Conservation (phyloP, 2,888 invertebrate genomes). For the Hypolimnas misippus region DNA sequence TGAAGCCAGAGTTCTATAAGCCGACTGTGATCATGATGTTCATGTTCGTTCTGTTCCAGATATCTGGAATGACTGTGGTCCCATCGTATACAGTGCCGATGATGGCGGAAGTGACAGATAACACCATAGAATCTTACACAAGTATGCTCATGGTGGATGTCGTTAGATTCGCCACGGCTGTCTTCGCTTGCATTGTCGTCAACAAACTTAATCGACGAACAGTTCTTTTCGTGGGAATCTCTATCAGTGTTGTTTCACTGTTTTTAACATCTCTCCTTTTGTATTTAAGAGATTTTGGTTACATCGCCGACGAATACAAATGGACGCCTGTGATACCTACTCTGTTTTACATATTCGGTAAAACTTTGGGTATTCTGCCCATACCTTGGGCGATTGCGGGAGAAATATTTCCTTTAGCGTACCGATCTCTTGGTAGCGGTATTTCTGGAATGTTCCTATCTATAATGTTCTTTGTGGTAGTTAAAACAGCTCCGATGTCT, state of each 20-base stretch:
- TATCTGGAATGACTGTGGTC: constrained; percentile 88
- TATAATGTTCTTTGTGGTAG: constrained; percentile 85
- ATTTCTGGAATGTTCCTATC: constrained; percentile 86
- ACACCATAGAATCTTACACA: constrained; percentile 83
- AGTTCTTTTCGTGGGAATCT: constrained; percentile 84
- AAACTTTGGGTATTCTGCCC: constrained; percentile 85
- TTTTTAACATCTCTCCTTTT: constrained; percentile 74
- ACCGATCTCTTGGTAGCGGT: constrained; percentile 86
- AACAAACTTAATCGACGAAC: constrained; percentile 85
- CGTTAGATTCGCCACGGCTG: constrained; percentile 84
- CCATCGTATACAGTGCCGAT: constrained; percentile 88
- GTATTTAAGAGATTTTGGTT: constrained; percentile 65
- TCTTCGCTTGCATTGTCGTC: constrained; percentile 84
- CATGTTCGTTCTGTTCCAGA: constrained; percentile 87
- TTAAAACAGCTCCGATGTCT: constrained; percentile 86
- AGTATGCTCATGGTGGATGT: constrained; percentile 87
- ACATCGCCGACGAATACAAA: constrained; percentile 60
- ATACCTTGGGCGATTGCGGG: constrained; percentile 90
- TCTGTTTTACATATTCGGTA: constrained; percentile 82
- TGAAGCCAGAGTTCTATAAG: constrained; percentile 82
- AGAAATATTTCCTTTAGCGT: constrained; percentile 86
- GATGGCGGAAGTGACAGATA: constrained; percentile 84
- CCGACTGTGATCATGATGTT: constrained; percentile 86
- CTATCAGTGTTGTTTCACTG: constrained; percentile 84
- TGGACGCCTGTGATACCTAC: constrained; percentile 80